Evolutionary conservation across 1,140 invertebrate species (phyloP).

Genomic region (Yoshiicerus persimilis): DNA sequence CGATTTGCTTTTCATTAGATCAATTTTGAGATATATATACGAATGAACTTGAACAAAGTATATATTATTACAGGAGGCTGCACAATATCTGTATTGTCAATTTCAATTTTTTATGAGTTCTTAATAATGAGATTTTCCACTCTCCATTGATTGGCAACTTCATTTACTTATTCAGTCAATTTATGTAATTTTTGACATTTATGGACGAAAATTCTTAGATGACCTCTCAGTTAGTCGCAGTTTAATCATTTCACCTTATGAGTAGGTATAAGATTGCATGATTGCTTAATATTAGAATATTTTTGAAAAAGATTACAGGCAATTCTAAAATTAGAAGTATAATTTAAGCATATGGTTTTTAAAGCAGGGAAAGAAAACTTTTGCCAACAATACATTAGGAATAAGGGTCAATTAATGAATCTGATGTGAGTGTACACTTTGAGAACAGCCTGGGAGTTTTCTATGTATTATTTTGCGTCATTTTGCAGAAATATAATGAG

Average conservation of each 20-base stretch:
- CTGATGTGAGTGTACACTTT: background rate
- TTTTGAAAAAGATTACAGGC: too few species aligned
- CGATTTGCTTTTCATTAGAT: too few species aligned
- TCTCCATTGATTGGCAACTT: background rate
- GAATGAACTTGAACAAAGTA: background rate
- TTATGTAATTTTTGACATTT: background rate
- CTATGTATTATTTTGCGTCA: background rate
- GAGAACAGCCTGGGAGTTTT: background rate
- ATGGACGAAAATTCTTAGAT: background rate
- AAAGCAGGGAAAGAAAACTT: too few species aligned
- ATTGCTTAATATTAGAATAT: too few species aligned
- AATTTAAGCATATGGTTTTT: too few species aligned
- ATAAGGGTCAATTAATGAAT: background rate
- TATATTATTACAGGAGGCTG: background rate
- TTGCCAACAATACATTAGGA: background rate
- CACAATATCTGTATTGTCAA: background rate
- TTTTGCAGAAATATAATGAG: background rate
- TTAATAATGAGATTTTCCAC: background rate
- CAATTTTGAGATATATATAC: background rate
- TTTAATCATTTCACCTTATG: too few species aligned
- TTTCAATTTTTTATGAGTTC: background rate
- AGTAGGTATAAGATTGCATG: too few species aligned
- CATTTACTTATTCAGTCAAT: background rate
- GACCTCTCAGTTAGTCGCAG: too few species aligned
- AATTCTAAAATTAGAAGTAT: too few species aligned